Base-by-base conservation (phyloP, 2,113 vertebrate genomes). In the Hoplias malabaricus region DNA sequence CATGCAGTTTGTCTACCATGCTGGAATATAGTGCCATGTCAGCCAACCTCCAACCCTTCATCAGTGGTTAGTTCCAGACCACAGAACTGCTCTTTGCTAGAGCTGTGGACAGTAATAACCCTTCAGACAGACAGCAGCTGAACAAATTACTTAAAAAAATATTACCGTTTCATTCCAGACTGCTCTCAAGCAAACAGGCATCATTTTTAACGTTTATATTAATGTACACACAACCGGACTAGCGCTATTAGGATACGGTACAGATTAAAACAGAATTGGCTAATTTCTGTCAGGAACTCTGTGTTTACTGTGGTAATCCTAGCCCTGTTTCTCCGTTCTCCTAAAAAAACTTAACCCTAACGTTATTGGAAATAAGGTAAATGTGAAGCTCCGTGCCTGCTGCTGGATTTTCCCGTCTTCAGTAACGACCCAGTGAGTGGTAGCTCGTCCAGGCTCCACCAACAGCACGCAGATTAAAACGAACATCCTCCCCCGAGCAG, bases 351-450 rank as follows among this genome's bases (percentile, higher is more conserved):
- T 43, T 72, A 73, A 74, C 27, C 46, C 43, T 23, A 5, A 14
- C 40, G 14, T 40, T 27, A 54, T 53, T 10, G 33, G 42, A 34
- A 38, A 66, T 36, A 27, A 38, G 71, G 16, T 59, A 48, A 27
- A 70, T 27, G 25, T 16, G 59, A 42, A 29, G 61, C 34, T 27
- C 16, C 34, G 82, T 69, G 98, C 97, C 92, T 99, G 97, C 85
- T 99, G 97, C 88, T 99, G 97, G 80, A 99, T 98, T 85, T 98
- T 98, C 0, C 97, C 97, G 38, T 99, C 97, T 86, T 99, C 97
- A 0, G 97, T 99, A 80, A 99, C 97, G 68, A 99, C 95, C 97
- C 97, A 98, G 78, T 99, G 97, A 0, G 96, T 99, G 75, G 96
- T 98, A 61, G 95, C 95, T 69, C 90, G 87, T 50, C 90, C 92